Evolutionary conservation across 2,797 vertebrate genomes (phyloP).

Genomic region (Schizopygopsis malacanthus): DNA sequence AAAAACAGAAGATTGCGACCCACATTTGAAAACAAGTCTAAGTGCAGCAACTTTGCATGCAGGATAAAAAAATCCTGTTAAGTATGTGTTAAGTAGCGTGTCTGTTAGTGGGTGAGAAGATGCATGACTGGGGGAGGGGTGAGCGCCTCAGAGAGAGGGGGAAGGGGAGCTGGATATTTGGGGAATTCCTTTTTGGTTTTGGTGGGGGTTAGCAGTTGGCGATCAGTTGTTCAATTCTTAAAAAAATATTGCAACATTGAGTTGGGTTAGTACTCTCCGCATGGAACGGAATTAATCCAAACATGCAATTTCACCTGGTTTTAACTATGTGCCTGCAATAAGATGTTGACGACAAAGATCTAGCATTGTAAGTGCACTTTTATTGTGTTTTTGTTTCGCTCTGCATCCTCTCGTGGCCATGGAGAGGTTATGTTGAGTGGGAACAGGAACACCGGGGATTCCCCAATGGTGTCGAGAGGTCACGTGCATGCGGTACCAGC

Average conservation of each 20-base stretch:
- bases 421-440: slow-evolving; percentile 31
- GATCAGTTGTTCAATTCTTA: slow-evolving; percentile 1
- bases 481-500: slow-evolving; percentile 37
- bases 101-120: slow-evolving; percentile 9
- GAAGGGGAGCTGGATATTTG: slow-evolving; percentile 44
- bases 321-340: not conserved
- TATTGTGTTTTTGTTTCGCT: slow-evolving; percentile 22
- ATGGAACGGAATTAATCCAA: not conserved
- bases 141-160: not conserved
- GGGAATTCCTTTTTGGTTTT: slow-evolving; percentile 57
- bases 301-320: not conserved
- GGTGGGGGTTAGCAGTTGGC: slow-evolving; percentile 32
- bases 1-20: not conserved
- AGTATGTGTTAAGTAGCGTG: not conserved
- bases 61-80: not conserved
- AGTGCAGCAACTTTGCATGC: not conserved
- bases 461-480: slow-evolving; percentile 51
- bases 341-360: not conserved
- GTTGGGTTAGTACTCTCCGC: not conserved
- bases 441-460: slow-evolving; percentile 60
- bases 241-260: not conserved
- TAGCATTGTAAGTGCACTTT: not conserved
- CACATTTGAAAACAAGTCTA: not conserved
- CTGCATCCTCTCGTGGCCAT: slow-evolving; percentile 1
- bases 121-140: slow-evolving; percentile 12